Evolutionary conservation across 2,888 invertebrate genomes (phyloP).

Genomic region (Nomada ferruginata): DNA sequence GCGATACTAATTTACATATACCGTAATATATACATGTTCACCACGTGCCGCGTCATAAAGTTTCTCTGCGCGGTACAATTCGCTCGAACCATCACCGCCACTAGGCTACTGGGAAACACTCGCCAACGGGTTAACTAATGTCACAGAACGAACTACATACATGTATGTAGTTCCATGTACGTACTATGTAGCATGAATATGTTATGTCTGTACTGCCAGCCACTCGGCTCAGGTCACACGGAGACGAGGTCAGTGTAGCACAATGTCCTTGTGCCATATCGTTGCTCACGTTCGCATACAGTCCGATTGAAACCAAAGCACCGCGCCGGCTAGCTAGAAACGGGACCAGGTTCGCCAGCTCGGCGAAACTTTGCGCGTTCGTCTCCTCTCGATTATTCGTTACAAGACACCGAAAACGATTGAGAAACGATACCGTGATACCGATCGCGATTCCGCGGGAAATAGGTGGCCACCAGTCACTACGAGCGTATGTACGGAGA

Average conservation of each 20-base stretch:
- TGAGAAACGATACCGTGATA: slow-evolving; percentile 17
- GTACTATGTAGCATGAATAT: slow-evolving; percentile 28
- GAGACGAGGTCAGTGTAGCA: slow-evolving; percentile 51
- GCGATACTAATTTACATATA: no score
- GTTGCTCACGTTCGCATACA: slow-evolving; percentile 10
- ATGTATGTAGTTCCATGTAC: not conserved
- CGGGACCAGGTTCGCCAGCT: slow-evolving; percentile 32
- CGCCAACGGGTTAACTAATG: slow-evolving; percentile 3
- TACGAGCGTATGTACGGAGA: slow-evolving; percentile 37
- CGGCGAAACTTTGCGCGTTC: slow-evolving; percentile 8
- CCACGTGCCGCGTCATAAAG: not conserved
- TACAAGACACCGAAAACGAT: slow-evolving; percentile 25
- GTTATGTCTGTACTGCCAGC: slow-evolving; percentile 13
- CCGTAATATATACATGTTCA: no score
- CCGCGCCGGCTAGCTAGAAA: slow-evolving; percentile 2
- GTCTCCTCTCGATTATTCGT: not conserved
- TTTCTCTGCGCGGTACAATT: not conserved
- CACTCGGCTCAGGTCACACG: slow-evolving; percentile 34
- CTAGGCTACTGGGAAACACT: not conserved
- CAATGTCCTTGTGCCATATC: slow-evolving; percentile 51
- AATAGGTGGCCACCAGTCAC: slow-evolving; percentile 34
- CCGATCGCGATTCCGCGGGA: slow-evolving; percentile 19
- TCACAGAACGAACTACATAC: not conserved
- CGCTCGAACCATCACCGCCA: not conserved
- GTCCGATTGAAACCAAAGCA: slow-evolving; percentile 36